Conservation (phyloP, 2,888 invertebrate genomes). For the Endomychus coccineus region DNA sequence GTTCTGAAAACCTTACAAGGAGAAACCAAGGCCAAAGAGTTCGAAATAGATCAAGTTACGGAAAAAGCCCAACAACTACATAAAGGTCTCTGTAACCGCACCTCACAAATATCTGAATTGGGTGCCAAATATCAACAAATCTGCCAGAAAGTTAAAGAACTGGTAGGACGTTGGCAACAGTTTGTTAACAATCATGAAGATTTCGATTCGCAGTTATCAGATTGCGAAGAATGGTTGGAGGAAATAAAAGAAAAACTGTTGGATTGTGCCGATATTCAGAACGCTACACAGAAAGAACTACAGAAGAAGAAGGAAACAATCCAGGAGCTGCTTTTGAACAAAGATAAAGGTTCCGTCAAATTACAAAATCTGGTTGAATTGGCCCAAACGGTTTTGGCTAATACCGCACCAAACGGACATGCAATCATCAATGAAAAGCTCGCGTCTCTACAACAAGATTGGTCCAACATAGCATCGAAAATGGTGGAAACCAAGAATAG, state of each 20-base stretch:
- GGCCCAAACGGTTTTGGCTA: slow-evolving; percentile 84
- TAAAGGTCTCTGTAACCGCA: slow-evolving; percentile 65
- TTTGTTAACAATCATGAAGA: slow-evolving; percentile 84
- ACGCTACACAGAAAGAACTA: slow-evolving; percentile 76
- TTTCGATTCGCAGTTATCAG: slow-evolving; percentile 71
- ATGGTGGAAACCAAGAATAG: slow-evolving; percentile 87
- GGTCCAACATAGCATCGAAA: slow-evolving; percentile 78
- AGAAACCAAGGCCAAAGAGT: slow-evolving; percentile 81
- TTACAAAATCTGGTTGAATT: slow-evolving; percentile 84
- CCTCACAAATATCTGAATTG: slow-evolving; percentile 82
- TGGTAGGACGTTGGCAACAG: slow-evolving; percentile 86
- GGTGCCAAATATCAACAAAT: slow-evolving; percentile 87
- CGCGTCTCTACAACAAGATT: slow-evolving; percentile 77
- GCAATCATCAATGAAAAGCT: slow-evolving; percentile 77
- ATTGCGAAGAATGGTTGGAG: slow-evolving; percentile 77
- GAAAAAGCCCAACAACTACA: slow-evolving; percentile 83
- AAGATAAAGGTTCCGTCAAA: slow-evolving; percentile 86
- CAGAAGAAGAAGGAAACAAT: slow-evolving; percentile 77
- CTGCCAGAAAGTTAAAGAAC: slow-evolving; percentile 83
- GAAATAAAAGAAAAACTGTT: slow-evolving; percentile 76
- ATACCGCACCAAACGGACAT: slow-evolving; percentile 84
- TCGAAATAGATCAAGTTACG: slow-evolving; percentile 88
- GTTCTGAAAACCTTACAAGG: slow-evolving; percentile 73
- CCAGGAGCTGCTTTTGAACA: slow-evolving; percentile 80
- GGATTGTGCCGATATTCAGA: slow-evolving; percentile 76